phyloP scores from a whole-genome alignment of 2,888 invertebrate species.

The Morinoia aosen region DNA sequence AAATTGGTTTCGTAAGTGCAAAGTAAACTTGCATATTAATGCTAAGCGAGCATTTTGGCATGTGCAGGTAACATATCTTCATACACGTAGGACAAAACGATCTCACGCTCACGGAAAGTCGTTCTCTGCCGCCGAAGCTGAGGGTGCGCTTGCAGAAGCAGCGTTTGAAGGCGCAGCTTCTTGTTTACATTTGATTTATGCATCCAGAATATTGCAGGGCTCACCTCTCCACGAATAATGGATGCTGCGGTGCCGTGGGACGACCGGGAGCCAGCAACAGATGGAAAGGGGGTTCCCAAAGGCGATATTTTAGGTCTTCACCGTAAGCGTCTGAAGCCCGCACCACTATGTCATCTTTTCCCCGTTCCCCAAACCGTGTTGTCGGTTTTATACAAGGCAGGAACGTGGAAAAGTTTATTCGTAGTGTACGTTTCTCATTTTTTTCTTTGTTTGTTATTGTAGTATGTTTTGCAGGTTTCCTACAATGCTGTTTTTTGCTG shows the following conservation, averaged over 20 bases:
- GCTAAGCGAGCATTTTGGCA: too few relatives aligned
- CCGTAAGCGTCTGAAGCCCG: background rate
- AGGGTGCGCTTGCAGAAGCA: background rate
- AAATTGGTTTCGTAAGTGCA: too few relatives aligned
- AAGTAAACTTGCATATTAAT: too few relatives aligned
- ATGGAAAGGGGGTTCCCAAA: background rate
- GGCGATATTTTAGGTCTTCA: background rate
- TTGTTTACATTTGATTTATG: slow-evolving; percentile 51
- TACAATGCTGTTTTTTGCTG: too few relatives aligned
- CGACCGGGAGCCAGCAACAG: slow-evolving; percentile 20
- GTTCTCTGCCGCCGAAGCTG: background rate
- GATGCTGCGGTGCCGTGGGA: background rate
- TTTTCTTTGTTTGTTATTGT: too few relatives aligned
- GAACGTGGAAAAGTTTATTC: background rate
- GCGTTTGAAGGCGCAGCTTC: slow-evolving; percentile 21
- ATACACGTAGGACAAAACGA: background rate
- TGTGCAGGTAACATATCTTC: background rate
- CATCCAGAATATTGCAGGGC: slow-evolving; percentile 27
- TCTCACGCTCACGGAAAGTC: background rate
- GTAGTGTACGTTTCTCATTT: too few relatives aligned
- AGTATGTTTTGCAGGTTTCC: too few relatives aligned
- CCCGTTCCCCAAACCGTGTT: background rate
- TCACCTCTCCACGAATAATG: slow-evolving; percentile 38
- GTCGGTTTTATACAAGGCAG: background rate
- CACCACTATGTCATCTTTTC: background rate